Evolutionary conservation across 2,113 vertebrate species (phyloP).

Genomic region (Telmatochromis sp.): DNA sequence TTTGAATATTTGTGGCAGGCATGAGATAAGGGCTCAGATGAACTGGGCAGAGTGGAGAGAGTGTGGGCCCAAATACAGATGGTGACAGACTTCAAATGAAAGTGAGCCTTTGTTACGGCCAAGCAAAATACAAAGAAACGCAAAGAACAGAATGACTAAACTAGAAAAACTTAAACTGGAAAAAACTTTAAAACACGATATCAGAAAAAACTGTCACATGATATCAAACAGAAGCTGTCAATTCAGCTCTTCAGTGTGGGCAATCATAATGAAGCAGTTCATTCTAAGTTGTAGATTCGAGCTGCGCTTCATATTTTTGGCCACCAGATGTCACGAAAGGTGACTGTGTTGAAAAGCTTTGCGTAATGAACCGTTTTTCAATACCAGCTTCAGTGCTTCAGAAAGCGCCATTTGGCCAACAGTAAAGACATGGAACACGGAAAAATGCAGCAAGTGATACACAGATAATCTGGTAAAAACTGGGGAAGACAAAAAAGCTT

Average conservation of each 20-base stretch:
- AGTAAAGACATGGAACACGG: not conserved
- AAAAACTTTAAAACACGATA: not conserved
- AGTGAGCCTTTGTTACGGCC: accelerated
- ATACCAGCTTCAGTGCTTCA: not conserved
- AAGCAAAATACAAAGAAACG: not conserved
- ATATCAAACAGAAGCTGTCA: not conserved
- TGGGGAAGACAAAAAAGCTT: not conserved
- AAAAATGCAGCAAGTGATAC: not conserved
- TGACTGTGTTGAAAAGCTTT: not conserved
- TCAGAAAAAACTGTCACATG: not conserved
- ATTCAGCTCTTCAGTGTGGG: not conserved
- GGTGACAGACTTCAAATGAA: not conserved
- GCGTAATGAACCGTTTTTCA: accelerated
- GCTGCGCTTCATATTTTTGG: not conserved
- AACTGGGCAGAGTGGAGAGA: not conserved
- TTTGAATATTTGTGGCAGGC: not conserved
- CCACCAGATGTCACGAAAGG: not conserved
- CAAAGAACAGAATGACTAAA: not conserved
- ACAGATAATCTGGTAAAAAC: accelerated
- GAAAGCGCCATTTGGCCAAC: not conserved
- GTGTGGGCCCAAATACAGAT: not conserved
- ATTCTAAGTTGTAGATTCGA: not conserved
- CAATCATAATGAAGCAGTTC: not conserved
- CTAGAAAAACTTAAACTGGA: not conserved
- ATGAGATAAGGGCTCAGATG: not conserved